Percentiles rank a stretch among this genome's conserved stretches.
phyloP scores from a whole-genome alignment of 2,113 vertebrate species.

The Ptilorrhoa leucosticta region DNA sequence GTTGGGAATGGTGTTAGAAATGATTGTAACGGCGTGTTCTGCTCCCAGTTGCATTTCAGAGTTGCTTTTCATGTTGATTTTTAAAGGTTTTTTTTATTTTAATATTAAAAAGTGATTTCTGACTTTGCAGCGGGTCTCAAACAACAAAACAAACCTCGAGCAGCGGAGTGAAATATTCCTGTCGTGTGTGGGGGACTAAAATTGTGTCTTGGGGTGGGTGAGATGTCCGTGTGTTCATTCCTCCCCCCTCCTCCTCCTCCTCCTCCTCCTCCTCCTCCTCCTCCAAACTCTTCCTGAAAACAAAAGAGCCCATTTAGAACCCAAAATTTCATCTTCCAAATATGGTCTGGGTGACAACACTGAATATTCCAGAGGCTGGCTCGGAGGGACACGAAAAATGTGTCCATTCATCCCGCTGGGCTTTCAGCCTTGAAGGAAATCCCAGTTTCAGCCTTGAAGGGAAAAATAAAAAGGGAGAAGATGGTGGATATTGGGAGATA shows the following conservation, averaged over 20 bases:
- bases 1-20: neutral
- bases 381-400: neutral
- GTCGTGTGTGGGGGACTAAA: neutral
- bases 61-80: rapidly evolving
- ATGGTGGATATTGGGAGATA: neutral
- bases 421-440: neutral
- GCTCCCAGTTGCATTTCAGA: neutral
- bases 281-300: neutral
- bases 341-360: rapidly evolving
- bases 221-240: neutral
- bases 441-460: neutral
- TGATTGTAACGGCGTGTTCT: neutral
- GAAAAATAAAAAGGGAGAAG: neutral
- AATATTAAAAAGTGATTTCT: rapidly evolving
- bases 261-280: no score
- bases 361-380: neutral
- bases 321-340: neutral
- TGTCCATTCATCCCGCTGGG: neutral
- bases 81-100: no score
- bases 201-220: neutral
- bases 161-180: neutral
- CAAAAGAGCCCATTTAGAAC: neutral
- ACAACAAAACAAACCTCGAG: neutral
- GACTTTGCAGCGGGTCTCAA: neutral
- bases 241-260: no score